Percentiles rank a stretch among this genome's conserved stretches.
Evolutionary conservation across 2,797 vertebrate genomes (phyloP).

Genomic region (Cryptoprocta ferox): DNA sequence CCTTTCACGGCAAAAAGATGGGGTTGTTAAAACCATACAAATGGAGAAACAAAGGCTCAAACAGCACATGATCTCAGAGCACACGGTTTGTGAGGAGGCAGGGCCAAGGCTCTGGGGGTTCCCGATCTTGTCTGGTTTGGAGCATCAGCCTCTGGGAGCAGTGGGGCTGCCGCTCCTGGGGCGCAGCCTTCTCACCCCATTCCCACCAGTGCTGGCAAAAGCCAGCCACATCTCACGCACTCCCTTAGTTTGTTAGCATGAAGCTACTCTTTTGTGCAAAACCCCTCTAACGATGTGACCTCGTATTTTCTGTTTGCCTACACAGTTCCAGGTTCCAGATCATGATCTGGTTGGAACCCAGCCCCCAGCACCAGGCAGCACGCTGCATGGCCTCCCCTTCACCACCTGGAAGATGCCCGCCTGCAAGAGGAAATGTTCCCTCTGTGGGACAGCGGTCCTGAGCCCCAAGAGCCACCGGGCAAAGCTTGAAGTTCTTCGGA

Average conservation of each 20-base stretch:
- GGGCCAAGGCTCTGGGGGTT: no score
- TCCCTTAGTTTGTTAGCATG: background rate
- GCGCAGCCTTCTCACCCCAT: background rate
- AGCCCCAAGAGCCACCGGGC: no score
- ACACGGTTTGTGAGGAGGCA: background rate
- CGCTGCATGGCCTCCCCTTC: fast-evolving
- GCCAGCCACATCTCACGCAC: fast-evolving
- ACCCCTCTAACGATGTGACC: fast-evolving
- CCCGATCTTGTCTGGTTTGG: fast-evolving
- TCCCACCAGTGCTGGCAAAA: fast-evolving
- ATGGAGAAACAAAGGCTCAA: background rate
- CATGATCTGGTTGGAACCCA: no score
- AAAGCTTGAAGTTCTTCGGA: background rate
- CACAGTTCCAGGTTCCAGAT: no score
- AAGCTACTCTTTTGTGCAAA: background rate
- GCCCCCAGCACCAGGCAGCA: no score
- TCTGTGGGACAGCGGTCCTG: background rate
- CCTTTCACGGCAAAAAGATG: no score
- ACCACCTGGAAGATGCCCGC: background rate
- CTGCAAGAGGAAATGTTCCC: fast-evolving
- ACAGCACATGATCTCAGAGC: background rate
- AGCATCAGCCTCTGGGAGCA: background rate
- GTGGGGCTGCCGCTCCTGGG: fast-evolving
- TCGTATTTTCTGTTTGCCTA: background rate
- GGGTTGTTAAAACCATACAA: background rate